Conservation (phyloP, 1,140 invertebrate genomes). For the Paracyclopina nana region DNA sequence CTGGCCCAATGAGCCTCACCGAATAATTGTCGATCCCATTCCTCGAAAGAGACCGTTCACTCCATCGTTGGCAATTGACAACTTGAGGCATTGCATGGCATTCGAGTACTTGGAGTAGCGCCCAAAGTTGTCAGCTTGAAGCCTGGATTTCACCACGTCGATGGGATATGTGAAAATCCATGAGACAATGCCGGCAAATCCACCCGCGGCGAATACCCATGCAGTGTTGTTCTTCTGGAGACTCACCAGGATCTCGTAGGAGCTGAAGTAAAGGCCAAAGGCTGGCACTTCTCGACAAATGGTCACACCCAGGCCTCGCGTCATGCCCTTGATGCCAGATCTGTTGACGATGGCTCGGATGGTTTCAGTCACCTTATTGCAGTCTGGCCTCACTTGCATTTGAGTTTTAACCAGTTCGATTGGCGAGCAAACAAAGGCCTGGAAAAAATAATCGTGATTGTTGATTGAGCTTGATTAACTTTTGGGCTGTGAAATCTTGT, state of each 20-base stretch:
- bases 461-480: conserved; percentile 35
- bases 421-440: conserved; percentile 57
- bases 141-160: conserved; percentile 68
- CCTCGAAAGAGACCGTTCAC: conserved; percentile 43
- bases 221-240: conserved; percentile 17
- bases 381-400: conserved; percentile 38
- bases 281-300: conserved; percentile 37
- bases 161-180: conserved; percentile 70
- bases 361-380: conserved; percentile 30
- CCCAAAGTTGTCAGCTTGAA: conserved; percentile 49
- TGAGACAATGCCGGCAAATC: conserved; percentile 54
- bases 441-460: too few relatives aligned
- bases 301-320: conserved; percentile 51
- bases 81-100: conserved; percentile 44
- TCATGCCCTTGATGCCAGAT: conserved; percentile 45
- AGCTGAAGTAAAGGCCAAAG: conserved; percentile 45
- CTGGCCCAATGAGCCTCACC: conserved; percentile 23
- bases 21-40: conserved; percentile 47
- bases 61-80: conserved; percentile 46
- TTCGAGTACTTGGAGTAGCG: conserved; percentile 36
- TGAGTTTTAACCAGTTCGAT: conserved; percentile 71
- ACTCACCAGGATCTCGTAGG: conserved; percentile 44
- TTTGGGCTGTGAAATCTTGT: too few relatives aligned
- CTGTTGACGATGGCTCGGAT: conserved; percentile 36
- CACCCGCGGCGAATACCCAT: conserved; percentile 50